A percentile compares a stretch with the other conserved stretches of the same genome.
Conservation (phyloP, 2,797 vertebrate species). For the Pteronotus mesoamericanus region DNA sequence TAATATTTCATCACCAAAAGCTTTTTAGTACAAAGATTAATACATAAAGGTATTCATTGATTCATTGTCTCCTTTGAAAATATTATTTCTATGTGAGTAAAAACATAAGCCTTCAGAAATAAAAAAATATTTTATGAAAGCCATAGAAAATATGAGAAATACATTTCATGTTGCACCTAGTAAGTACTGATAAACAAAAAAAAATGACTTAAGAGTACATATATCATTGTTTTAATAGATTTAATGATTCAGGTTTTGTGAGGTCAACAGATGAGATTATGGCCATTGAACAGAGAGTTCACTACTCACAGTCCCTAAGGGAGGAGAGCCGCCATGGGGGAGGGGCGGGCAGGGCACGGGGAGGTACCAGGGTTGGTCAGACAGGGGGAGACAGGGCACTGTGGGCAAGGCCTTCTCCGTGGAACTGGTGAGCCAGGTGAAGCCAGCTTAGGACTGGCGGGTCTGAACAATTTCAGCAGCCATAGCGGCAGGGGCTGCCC, state of each 20-base stretch:
- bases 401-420: neutral
- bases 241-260: neutral
- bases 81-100: neutral
- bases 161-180: neutral
- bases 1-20: neutral
- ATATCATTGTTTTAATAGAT: neutral
- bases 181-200: neutral
- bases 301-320: too few species aligned
- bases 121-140: neutral
- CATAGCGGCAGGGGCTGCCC: neutral
- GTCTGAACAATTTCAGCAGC: neutral
- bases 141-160: neutral
- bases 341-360: rapidly evolving
- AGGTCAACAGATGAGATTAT: neutral
- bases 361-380: neutral
- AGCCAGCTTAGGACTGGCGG: neutral
- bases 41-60: neutral
- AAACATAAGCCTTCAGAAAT: neutral
- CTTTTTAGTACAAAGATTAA: neutral
- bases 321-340: rapidly evolving
- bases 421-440: neutral
- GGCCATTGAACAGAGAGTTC: neutral
- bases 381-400: neutral
- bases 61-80: neutral
- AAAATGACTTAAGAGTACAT: neutral